Evolutionary conservation across 2,113 vertebrate genomes (phyloP), one percentile per base, ranked within the genome.

Genomic region (human (Homo sapiens)): DNA sequence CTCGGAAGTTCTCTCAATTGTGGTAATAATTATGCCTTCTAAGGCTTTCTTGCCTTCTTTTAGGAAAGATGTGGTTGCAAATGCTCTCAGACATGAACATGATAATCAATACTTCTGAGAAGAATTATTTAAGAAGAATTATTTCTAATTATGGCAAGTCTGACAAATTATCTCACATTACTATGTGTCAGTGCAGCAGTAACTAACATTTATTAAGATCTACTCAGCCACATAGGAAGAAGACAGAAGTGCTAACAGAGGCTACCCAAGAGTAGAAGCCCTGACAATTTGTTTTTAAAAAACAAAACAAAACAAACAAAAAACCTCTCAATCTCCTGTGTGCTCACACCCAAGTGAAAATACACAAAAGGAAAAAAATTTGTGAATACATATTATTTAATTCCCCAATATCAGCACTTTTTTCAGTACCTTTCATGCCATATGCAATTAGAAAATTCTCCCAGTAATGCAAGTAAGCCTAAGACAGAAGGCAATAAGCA

Each of bases 121-220:
- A 82, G 8, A 90, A 95, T 83, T 82, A 52, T 43, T 87, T 90
- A 38, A 75, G 45, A 82, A 82, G 8, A 90, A 95, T 83, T 82
- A 52, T 43, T 87, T 90, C 50, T 66, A 66, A 64, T 73, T 90
- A 78, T 61, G 22, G 11, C 17, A 25, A 92, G 9, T 79, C 38
- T 79, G 43, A 64, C 16, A 40, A 89, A 43, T 85, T 45, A 50
- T 52, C 23, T 76, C 6, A 73, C 7, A 73, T 66, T 68, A n/a
- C 22, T n/a, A 40, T 40, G 3, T 27, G 25, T 80, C n/a, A 43
- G 23, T 43, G 3, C 66, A 87, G 90, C 17, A 52, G 32, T 89
- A 61, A 45, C 6, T 75, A 75, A 80, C 20, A 93, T 89, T 93
- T 89, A n/a, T 11, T 80, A 50, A 72, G 17, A 78, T 38, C 50